phyloP scores from a whole-genome alignment of 2,797 vertebrate genomes.

The Orientallactaga sibirica region DNA sequence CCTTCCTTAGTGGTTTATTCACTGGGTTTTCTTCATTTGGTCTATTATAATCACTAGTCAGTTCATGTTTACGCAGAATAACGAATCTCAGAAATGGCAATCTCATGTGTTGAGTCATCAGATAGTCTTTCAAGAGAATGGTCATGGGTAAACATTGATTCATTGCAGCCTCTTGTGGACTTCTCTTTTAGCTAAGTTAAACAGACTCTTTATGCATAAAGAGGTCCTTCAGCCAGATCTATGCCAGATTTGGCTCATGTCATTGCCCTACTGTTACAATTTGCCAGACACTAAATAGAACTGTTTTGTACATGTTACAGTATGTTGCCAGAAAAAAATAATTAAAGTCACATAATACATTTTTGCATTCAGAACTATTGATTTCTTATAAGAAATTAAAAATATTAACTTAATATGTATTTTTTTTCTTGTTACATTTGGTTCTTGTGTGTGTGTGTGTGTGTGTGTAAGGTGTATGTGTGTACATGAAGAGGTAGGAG shows the following conservation, averaged over 20 bases:
- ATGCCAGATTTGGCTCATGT: background rate
- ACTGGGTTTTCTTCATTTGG: constrained; percentile 46
- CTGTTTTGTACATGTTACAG: background rate
- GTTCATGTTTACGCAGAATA: constrained; percentile 26
- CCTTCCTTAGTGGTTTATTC: background rate
- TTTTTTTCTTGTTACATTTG: background rate
- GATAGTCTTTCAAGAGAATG: constrained; percentile 19
- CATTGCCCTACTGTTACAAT: background rate
- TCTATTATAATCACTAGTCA: constrained; percentile 53
- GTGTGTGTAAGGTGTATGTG: background rate
- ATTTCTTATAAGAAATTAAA: background rate
- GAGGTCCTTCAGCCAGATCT: background rate
- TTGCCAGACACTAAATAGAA: background rate
- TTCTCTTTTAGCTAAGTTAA: background rate
- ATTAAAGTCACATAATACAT: background rate
- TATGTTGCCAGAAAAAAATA: background rate
- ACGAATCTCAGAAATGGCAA: constrained; percentile 51
- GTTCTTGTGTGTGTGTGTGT: background rate
- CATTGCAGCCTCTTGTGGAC: background rate
- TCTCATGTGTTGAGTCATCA: constrained; percentile 3
- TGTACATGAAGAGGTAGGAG: too few species aligned
- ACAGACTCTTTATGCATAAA: constrained; percentile 34
- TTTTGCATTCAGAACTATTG: constrained; percentile 41
- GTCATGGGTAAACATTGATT: constrained; percentile 47
- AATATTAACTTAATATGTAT: background rate